Conservation (phyloP, 2,797 vertebrate species). For the Channa striata region DNA sequence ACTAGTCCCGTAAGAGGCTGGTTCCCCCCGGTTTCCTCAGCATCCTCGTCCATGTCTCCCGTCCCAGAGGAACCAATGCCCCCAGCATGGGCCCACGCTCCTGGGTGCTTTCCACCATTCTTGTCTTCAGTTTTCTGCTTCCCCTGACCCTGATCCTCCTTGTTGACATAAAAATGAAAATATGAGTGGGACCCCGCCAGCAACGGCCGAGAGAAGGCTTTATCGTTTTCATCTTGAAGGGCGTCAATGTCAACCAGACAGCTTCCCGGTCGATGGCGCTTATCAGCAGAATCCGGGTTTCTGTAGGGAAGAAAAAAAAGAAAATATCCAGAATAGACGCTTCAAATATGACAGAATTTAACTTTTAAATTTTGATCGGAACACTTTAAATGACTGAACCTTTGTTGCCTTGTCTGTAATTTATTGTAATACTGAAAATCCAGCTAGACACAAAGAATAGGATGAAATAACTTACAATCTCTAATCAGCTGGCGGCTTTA, state of each 20-base stretch:
- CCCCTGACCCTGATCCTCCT: slow-evolving; percentile 77
- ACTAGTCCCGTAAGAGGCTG: slow-evolving; percentile 56
- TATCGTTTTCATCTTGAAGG: slow-evolving; percentile 72
- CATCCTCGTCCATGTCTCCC: slow-evolving; percentile 55
- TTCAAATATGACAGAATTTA: not conserved
- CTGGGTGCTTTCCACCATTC: slow-evolving; percentile 46
- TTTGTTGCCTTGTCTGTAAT: not conserved
- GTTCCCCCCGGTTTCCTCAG: slow-evolving; percentile 25
- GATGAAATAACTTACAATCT: not conserved
- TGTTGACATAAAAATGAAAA: slow-evolving; percentile 91
- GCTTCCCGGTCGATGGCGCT: slow-evolving; percentile 84
- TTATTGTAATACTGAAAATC: not conserved
- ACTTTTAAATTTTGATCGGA: not conserved
- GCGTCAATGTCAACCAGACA: slow-evolving; percentile 84
- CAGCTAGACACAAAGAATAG: no score
- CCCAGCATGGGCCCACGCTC: slow-evolving; percentile 7
- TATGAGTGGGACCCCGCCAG: slow-evolving; percentile 85
- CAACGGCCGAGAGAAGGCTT: slow-evolving; percentile 83
- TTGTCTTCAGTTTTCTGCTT: slow-evolving; percentile 65
- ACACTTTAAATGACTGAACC: not conserved
- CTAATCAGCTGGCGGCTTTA: no score
- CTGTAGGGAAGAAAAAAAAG: slow-evolving; percentile 69
- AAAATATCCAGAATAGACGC: not conserved
- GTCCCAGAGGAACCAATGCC: slow-evolving; percentile 23
- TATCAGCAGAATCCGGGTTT: slow-evolving; percentile 85